A percentile compares a stretch with the other conserved stretches of the same genome.
phyloP scores from a whole-genome alignment of 2,113 vertebrate species.

The Urocolius indicus region DNA sequence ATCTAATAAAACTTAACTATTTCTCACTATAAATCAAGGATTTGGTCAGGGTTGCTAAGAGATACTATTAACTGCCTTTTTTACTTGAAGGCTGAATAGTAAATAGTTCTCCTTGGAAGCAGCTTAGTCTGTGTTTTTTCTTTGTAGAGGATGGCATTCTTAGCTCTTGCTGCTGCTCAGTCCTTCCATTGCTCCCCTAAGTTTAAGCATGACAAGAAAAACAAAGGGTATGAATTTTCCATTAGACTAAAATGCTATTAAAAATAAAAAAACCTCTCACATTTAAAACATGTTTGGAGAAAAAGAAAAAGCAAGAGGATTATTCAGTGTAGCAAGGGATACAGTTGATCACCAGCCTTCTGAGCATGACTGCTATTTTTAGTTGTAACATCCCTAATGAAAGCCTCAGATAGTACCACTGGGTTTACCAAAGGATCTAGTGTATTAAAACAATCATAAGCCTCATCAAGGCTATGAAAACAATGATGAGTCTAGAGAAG shows the following conservation, averaged over 20 bases:
- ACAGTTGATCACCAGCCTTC: not conserved
- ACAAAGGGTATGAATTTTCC: not conserved
- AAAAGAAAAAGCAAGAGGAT: not conserved
- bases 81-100: constrained; percentile 39
- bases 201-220: constrained; percentile 32
- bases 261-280: not conserved
- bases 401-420: constrained; percentile 22
- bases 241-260: not conserved
- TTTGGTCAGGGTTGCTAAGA: constrained; percentile 53
- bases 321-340: not conserved
- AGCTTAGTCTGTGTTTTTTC: constrained; percentile 38
- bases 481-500: constrained; percentile 27
- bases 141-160: constrained; percentile 23
- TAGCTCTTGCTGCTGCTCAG: constrained; percentile 20
- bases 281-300: not conserved
- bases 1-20: constrained; percentile 19
- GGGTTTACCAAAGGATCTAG: constrained; percentile 38
- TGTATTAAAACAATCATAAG: constrained; percentile 46
- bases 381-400: constrained; percentile 27
- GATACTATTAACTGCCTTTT: constrained; percentile 30
- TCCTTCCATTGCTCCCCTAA: not conserved
- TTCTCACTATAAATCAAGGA: constrained; percentile 21
- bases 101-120: constrained; percentile 44
- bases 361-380: constrained; percentile 30
- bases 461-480: constrained; percentile 31